Conservation (phyloP, 2,113 vertebrate genomes). For the Gopherus evgoodei region DNA sequence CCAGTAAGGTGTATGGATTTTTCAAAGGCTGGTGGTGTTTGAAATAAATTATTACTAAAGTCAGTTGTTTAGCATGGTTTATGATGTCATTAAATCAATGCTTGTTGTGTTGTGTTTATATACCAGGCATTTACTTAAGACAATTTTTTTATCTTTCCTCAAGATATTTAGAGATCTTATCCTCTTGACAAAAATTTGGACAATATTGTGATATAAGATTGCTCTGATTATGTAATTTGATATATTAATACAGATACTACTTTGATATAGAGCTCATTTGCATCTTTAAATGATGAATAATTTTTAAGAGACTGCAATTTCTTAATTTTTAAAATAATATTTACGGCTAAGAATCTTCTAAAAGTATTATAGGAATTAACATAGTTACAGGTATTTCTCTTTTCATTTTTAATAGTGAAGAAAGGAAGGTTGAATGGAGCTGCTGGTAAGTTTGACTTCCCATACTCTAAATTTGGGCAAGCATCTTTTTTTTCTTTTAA, state of each 20-base stretch:
- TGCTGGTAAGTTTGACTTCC: conserved; percentile 61
- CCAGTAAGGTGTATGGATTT: not conserved
- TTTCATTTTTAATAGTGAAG: conserved; percentile 63
- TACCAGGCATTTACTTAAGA: not conserved
- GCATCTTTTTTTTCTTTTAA: not conserved
- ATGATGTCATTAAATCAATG: not conserved
- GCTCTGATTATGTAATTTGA: not conserved
- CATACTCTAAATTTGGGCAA: not conserved
- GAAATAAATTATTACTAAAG: not conserved
- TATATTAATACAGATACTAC: not conserved
- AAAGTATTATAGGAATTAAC: not conserved
- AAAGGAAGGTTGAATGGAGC: conserved; percentile 69
- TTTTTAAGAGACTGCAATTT: not conserved
- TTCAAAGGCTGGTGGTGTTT: not conserved
- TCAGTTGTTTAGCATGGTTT: not conserved
- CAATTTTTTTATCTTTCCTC: not conserved
- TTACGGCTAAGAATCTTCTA: not conserved
- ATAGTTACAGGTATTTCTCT: not conserved
- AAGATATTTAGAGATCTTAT: not conserved
- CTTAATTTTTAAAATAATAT: not conserved
- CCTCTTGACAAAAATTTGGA: not conserved
- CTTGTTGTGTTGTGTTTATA: not conserved
- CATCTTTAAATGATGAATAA: not conserved
- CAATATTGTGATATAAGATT: not conserved
- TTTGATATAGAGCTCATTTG: not conserved